These are phyloP conservation scores for Malacoraja senta DNA, from an alignment of 2,797 vertebrate genomes.

Conservation along the genomic window DNA sequence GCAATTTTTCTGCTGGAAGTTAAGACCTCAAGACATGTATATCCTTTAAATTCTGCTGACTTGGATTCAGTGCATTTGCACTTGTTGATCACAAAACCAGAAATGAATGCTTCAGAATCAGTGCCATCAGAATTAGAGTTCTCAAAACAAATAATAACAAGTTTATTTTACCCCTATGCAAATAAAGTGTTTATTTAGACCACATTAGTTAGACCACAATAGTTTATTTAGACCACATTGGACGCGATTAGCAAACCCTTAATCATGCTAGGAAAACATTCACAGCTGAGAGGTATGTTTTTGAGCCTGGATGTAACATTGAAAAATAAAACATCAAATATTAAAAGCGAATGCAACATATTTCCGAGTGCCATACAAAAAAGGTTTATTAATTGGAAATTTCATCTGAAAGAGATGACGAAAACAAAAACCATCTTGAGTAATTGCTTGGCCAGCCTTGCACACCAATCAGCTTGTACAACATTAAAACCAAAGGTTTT, in stretches of 20 bases:
- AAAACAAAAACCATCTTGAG: neutral
- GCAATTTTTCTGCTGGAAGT: neutral
- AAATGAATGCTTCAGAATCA: neutral
- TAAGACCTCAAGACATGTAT: neutral
- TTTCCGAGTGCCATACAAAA: neutral
- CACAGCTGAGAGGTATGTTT: neutral
- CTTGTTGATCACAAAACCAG: slow-evolving; percentile 9
- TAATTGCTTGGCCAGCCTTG: neutral
- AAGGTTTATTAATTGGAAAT: neutral
- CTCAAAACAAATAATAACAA: neutral
- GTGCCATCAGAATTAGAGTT: neutral
- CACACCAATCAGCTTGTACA: neutral
- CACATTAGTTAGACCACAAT: neutral
- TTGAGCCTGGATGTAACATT: neutral
- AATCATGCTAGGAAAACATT: neutral
- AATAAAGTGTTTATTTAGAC: neutral
- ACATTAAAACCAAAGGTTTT: neutral
- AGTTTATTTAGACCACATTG: neutral
- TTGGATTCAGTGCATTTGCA: neutral
- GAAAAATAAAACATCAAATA: neutral
- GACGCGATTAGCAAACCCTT: neutral
- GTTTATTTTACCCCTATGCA: neutral
- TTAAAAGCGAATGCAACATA: neutral
- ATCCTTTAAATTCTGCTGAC: neutral
- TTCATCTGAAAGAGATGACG: neutral